Conservation (phyloP, 2,888 invertebrate species). For the Minunthozetes semirufus region DNA sequence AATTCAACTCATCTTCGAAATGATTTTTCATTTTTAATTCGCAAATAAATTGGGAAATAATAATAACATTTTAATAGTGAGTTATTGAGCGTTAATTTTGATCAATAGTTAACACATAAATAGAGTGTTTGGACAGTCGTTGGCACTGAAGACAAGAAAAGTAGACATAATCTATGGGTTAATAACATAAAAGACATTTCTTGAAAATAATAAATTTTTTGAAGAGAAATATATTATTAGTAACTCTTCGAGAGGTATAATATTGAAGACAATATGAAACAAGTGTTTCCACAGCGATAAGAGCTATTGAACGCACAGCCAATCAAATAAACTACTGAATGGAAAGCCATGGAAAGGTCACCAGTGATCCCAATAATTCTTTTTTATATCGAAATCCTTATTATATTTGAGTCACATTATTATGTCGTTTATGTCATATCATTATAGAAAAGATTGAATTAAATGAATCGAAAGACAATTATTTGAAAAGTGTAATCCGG, state of each 20-base stretch:
- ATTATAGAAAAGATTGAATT: not conserved
- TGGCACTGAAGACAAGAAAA: not conserved
- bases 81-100: not conserved
- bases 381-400: not conserved
- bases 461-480: not conserved
- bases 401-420: conserved; percentile 1
- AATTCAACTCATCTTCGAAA: too few species aligned
- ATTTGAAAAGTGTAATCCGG: not conserved
- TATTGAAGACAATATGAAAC: conserved; percentile 12
- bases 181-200: conserved; percentile 3
- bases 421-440: not conserved
- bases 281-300: conserved; percentile 27
- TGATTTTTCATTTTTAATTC: too few species aligned
- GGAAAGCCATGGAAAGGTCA: not conserved
- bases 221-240: not conserved
- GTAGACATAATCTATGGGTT: not conserved
- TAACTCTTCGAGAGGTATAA: conserved; percentile 3
- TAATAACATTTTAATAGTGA: too few species aligned
- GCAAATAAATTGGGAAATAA: too few species aligned
- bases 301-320: conserved; percentile 13
- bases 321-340: conserved; percentile 13
- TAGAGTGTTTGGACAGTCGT: not conserved
- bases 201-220: not conserved
- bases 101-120: not conserved
- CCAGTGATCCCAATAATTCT: not conserved